Conservation (phyloP, 2,797 vertebrate genomes). For the Coendou prehensilis region DNA sequence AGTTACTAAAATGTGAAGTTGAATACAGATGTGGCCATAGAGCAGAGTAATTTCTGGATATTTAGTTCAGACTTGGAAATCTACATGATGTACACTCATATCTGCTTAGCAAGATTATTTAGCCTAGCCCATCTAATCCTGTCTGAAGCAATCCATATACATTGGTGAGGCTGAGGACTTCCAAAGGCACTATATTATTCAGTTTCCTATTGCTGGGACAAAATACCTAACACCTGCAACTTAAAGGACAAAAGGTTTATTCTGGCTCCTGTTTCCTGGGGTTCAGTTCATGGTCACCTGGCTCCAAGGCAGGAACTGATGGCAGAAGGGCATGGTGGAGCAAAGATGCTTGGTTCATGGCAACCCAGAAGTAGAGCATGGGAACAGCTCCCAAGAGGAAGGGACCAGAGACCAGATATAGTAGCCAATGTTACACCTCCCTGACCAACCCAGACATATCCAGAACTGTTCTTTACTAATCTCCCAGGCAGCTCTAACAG, state of each 20-base stretch:
- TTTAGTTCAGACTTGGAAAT: background rate
- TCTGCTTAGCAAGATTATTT: background rate
- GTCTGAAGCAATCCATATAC: background rate
- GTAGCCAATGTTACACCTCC: background rate
- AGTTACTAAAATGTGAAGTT: background rate
- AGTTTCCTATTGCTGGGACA: background rate
- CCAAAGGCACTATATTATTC: background rate
- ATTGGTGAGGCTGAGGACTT: background rate
- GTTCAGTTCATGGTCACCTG: background rate
- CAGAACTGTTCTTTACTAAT: background rate
- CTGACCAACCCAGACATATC: background rate
- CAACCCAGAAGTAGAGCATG: background rate
- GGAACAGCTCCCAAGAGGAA: background rate
- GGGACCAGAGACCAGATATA: background rate
- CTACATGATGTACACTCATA: background rate
- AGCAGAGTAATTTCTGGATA: background rate
- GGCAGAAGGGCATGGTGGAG: background rate
- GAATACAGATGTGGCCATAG: background rate
- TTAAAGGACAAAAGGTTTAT: background rate
- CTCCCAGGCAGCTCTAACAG: background rate
- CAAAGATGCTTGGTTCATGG: background rate
- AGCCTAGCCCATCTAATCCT: background rate
- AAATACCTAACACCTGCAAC: background rate
- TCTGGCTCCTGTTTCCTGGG: background rate
- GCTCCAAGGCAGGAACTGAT: background rate